phyloP scores from a whole-genome alignment of 2,113 vertebrate species.

The Strigops habroptila region DNA sequence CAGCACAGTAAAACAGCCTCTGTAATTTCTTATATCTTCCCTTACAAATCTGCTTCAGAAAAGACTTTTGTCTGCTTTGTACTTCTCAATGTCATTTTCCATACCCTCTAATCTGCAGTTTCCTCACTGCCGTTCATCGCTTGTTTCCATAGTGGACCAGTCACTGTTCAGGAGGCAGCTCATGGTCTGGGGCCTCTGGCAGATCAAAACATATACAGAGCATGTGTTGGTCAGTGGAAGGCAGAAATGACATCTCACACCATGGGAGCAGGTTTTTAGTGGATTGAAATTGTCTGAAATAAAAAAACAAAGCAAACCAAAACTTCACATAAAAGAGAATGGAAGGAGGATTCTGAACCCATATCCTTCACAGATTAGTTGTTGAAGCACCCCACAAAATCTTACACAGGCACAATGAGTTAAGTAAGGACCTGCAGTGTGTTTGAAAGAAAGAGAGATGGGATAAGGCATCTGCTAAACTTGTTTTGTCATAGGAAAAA shows the following conservation, averaged over 20 bases:
- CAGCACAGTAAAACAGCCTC: neutral
- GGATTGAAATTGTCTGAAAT: neutral
- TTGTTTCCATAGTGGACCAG: neutral
- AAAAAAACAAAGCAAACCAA: neutral
- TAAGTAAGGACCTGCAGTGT: neutral
- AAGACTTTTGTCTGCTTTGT: neutral
- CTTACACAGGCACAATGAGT: neutral
- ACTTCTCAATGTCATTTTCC: neutral
- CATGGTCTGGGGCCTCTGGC: neutral
- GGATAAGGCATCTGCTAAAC: neutral
- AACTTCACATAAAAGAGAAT: neutral
- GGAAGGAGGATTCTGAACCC: neutral
- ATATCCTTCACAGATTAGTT: neutral
- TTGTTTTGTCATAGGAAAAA: neutral
- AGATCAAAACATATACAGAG: accelerated
- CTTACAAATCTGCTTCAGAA: neutral
- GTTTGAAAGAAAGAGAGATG: neutral
- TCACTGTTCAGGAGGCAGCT: neutral
- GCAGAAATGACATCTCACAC: neutral
- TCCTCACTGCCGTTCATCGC: neutral
- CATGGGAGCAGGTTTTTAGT: neutral
- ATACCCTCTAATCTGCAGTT: neutral
- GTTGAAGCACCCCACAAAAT: neutral
- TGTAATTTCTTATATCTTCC: neutral
- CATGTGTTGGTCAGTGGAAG: neutral